Evolutionary conservation across 2,888 invertebrate species (phyloP).

Genomic region (Phrixothrix hirtus): DNA sequence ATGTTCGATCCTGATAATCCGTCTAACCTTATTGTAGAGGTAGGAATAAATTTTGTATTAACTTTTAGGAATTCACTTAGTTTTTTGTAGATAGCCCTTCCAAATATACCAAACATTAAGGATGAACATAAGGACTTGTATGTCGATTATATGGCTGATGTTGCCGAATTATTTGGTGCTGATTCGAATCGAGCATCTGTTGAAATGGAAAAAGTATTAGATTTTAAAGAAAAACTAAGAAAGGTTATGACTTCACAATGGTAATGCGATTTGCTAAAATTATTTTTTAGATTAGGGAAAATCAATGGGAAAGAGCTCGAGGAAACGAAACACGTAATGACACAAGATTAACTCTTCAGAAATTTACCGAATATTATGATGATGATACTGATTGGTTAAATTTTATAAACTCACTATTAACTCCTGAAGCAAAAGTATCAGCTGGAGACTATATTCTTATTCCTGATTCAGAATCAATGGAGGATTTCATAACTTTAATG

Average conservation of each 20-base stretch:
- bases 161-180: conserved; percentile 38
- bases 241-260: too few species aligned
- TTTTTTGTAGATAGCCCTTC: conserved; percentile 8
- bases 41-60: too few species aligned
- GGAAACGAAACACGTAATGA: too few species aligned
- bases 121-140: conserved; percentile 19
- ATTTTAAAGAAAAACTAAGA: conserved; percentile 34
- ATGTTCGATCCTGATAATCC: neutral
- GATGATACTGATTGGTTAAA: conserved; percentile 17
- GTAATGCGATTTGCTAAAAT: too few species aligned
- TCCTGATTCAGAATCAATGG: conserved; percentile 5
- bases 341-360: neutral
- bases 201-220: conserved; percentile 38
- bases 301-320: too few species aligned
- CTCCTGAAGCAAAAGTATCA: conserved; percentile 2
- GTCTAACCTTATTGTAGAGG: neutral
- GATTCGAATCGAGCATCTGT: conserved; percentile 22
- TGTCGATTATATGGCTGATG: conserved; percentile 11
- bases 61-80: neutral
- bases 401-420: conserved; percentile 10
- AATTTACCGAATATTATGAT: conserved; percentile 11
- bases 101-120: neutral
- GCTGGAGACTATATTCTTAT: conserved; percentile 9
- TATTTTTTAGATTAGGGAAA: too few species aligned
- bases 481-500: conserved; percentile 3